These are phyloP conservation scores for Pelobates fuscus DNA, from an alignment of 2,113 vertebrate genomes.

Conservation along the genomic window DNA sequence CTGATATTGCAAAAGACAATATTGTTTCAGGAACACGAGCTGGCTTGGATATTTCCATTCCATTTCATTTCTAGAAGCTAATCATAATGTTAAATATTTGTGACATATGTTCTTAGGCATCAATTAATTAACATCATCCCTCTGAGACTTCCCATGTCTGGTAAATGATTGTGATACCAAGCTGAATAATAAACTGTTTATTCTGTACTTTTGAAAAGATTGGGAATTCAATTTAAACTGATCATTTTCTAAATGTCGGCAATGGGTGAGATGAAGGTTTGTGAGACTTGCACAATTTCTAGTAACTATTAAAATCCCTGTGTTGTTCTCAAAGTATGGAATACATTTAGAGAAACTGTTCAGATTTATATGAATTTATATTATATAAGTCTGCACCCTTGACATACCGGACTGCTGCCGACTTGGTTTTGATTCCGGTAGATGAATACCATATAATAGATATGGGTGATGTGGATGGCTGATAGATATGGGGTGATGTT, in stretches of 20 bases:
- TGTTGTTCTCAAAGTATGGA: too few species aligned
- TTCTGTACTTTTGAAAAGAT: constrained; percentile 19
- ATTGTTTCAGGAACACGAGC: constrained; percentile 18
- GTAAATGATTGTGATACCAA: not conserved
- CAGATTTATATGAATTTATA: too few species aligned
- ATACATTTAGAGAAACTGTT: too few species aligned
- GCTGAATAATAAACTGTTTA: constrained; percentile 27
- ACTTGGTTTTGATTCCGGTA: too few species aligned
- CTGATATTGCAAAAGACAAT: constrained; percentile 21
- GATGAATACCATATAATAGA: too few species aligned
- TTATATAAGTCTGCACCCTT: too few species aligned
- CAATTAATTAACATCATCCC: constrained; percentile 34
- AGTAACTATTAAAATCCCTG: too few species aligned
- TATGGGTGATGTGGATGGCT: too few species aligned
- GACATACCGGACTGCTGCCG: too few species aligned
- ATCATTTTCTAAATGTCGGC: not conserved
- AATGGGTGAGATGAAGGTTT: not conserved
- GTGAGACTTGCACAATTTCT: not conserved
- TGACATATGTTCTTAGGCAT: constrained; percentile 42
- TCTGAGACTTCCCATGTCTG: not conserved
- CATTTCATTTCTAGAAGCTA: constrained; percentile 30
- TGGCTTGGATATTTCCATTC: constrained; percentile 26
- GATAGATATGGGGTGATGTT: too few species aligned
- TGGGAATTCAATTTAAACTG: constrained; percentile 31
- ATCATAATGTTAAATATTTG: constrained; percentile 50